Evolutionary conservation across 53 echinoderm and acorn worm genomes (phyloP).

Genomic region (Temnopleurus reevesii): DNA sequence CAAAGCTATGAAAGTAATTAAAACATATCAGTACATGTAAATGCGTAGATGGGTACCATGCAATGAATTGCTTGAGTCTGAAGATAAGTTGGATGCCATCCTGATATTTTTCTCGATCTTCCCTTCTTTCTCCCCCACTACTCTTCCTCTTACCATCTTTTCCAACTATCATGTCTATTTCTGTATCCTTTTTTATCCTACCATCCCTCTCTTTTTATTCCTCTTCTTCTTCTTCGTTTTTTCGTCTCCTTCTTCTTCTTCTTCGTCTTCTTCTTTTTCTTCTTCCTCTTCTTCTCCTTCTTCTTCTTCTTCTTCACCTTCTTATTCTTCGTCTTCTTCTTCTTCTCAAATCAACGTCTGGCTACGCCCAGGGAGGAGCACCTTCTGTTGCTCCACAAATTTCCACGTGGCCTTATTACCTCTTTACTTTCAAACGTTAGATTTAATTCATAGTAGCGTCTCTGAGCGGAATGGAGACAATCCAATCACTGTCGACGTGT

Average conservation of each 20-base stretch:
- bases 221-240: background rate
- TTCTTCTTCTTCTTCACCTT: no score
- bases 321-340: no score
- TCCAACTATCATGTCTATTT: background rate
- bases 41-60: no score
- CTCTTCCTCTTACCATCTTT: background rate
- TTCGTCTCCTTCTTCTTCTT: no score
- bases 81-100: no score
- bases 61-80: no score
- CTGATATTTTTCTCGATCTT: no score
- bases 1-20: no score
- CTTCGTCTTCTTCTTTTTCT: no score
- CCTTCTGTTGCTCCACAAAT: background rate
- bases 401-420: background rate
- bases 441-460: background rate
- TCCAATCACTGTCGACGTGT: background rate
- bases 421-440: background rate
- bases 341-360: background rate
- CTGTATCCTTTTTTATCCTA: background rate
- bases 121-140: background rate
- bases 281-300: no score
- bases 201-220: background rate
- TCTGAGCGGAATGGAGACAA: background rate
- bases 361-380: conserved; percentile 14
- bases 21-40: no score